Evolutionary conservation across 2,797 vertebrate species (phyloP), one percentile per base, ranked within the genome.

Genomic region (Arremon brunneinucha): DNA sequence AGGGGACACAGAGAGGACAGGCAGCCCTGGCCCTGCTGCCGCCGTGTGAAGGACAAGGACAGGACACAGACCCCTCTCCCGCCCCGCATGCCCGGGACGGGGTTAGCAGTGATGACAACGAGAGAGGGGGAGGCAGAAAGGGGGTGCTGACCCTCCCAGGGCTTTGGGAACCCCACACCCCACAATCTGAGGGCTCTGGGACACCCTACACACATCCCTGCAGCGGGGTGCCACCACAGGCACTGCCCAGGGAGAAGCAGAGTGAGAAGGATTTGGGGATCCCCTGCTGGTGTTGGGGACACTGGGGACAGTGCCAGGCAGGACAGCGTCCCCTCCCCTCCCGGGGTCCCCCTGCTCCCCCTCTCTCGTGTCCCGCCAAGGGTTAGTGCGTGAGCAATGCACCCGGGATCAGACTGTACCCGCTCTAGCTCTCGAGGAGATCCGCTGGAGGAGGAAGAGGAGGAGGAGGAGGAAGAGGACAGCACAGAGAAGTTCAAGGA

Each of bases 341-440:
- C 28, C 47, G 0, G 49, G 15, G 56, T 7, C 50, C 26, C 28
- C 26, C 49, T 69, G 83, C 88, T 93, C 96, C 84, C 67, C 1
- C 64, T 96, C 96, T 97, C 97, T 98, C 97, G 67, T 92, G 97
- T 97, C 97, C 82, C 96, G 94, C 81, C 39, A 37, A 81, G 96
- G 91, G 97, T 98, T 97, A 98, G 97, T 97, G 97, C 86, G 20
- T 89, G 92, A 96, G 97, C 96, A 93, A 97, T 97, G 95, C 94
- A 95, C 97, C 94, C 96, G 88, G 96, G 60, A 95, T 93, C 94
- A 87, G 87, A 98, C 98, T 97, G 97, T 98, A 98, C 98, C 98
- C 97, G 96, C 97, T 98, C 98, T 98, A 98, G 96, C 98, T 98
- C 97, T 98, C 98, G 97, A 98, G 97, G 96, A 98, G 96, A 88